These are phyloP conservation scores for Phortica okadai DNA, from an alignment of 2,888 invertebrate genomes.

Conservation along the genomic window DNA sequence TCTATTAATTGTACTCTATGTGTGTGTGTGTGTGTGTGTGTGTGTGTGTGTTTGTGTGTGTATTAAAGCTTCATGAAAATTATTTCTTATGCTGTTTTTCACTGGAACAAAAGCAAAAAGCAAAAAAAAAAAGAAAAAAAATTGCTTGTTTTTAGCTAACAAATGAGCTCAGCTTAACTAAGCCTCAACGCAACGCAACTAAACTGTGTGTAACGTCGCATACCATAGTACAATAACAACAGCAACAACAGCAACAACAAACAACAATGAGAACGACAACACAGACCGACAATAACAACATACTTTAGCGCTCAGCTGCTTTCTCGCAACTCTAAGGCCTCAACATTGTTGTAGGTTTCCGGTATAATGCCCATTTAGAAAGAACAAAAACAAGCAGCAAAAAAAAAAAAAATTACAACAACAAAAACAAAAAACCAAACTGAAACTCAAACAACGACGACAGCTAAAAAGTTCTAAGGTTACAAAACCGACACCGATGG, in stretches of 20 bases:
- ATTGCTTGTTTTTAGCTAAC: neutral
- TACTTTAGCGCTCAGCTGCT: conserved; percentile 60
- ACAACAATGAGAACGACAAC: conserved; percentile 15
- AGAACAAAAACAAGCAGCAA: conserved; percentile 57
- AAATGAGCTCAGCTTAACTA: neutral
- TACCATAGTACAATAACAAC: conserved; percentile 4
- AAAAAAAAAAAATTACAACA: conserved; percentile 61
- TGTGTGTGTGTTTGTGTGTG: no score
- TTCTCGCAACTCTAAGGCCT: conserved; percentile 37
- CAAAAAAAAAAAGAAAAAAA: conserved; percentile 26
- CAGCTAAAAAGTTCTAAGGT: conserved; percentile 34
- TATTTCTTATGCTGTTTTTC: conserved; percentile 35
- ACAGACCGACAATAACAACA: conserved; percentile 41
- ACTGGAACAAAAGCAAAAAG: conserved; percentile 41
- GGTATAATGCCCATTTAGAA: conserved; percentile 70
- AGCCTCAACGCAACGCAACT: conserved; percentile 41
- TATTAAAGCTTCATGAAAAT: neutral
- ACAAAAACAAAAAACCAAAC: conserved; percentile 42
- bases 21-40: no score
- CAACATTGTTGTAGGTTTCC: conserved; percentile 63
- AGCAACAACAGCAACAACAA: conserved; percentile 3
- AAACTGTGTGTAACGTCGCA: neutral
- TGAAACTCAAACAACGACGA: conserved; percentile 8
- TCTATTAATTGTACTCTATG: neutral
- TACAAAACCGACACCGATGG: conserved; percentile 33